Conservation (phyloP, 2,797 vertebrate genomes). For the Pangasius larnaudii region DNA sequence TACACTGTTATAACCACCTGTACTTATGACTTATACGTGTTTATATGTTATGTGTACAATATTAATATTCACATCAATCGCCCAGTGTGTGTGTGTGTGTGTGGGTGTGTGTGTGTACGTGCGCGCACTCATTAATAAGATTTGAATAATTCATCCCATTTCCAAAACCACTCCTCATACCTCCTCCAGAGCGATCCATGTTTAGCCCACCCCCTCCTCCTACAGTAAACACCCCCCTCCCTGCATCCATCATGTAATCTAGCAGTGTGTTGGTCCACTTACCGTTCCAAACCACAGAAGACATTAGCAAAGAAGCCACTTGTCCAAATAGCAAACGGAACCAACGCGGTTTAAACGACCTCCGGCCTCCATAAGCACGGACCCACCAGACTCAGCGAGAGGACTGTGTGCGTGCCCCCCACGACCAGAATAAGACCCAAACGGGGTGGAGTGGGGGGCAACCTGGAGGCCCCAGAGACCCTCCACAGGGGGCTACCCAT, state of each 20-base stretch:
- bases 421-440: constrained; percentile 85
- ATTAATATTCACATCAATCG: neutral
- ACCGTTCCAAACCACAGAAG: constrained; percentile 85
- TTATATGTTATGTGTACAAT: too few relatives aligned
- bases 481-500: constrained; percentile 82
- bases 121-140: neutral
- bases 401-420: constrained; percentile 76
- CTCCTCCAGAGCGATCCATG: constrained; percentile 8
- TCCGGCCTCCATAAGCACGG: constrained; percentile 86
- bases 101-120: neutral
- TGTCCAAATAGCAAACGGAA: constrained; percentile 96
- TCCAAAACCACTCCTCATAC: neutral
- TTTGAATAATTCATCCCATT: constrained; percentile 2
- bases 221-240: constrained; percentile 64
- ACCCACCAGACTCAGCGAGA: constrained; percentile 85
- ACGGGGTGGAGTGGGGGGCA: constrained; percentile 76
- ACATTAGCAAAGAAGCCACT: constrained; percentile 92
- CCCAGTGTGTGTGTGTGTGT: neutral
- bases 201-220: constrained; percentile 28
- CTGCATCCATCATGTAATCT: constrained; percentile 77
- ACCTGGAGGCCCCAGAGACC: constrained; percentile 78
- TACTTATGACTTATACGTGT: neutral
- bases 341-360: constrained; percentile 91
- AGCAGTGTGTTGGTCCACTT: constrained; percentile 86
- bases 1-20: neutral